phyloP scores from a whole-genome alignment of 1,140 invertebrate genomes.

The Mamestra configurata region DNA sequence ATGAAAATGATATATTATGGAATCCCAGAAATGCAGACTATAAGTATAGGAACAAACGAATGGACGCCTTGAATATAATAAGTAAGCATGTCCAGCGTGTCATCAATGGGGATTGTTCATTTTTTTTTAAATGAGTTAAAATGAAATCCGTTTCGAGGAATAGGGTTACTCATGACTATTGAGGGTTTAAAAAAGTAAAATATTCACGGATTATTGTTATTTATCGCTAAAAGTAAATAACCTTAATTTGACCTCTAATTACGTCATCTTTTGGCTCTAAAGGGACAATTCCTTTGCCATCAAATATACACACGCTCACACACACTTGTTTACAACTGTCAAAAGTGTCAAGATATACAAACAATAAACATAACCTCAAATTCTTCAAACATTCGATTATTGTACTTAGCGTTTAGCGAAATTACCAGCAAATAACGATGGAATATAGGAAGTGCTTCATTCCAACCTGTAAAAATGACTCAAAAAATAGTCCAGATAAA shows the following conservation, averaged over 20 bases:
- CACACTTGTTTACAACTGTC: constrained; percentile 3
- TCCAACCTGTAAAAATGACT: constrained; percentile 15
- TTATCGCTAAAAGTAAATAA: constrained; percentile 10
- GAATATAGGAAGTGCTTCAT: constrained; percentile 28
- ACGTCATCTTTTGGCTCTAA: neutral
- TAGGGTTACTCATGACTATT: neutral
- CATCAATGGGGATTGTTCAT: constrained; percentile 20
- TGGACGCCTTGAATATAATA: too few species aligned
- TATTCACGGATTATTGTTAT: constrained; percentile 10
- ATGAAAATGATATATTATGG: too few species aligned
- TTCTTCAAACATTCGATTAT: constrained; percentile 3
- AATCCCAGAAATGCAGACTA: too few species aligned
- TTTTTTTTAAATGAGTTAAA: constrained; percentile 8
- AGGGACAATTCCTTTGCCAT: neutral
- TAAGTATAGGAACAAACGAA: too few species aligned
- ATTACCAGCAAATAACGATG: constrained; percentile 12
- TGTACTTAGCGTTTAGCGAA: constrained; percentile 10
- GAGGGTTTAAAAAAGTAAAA: neutral
- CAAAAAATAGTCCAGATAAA: constrained; percentile 34
- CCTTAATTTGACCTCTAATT: constrained; percentile 20
- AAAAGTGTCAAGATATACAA: constrained; percentile 4
- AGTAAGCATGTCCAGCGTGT: too few species aligned
- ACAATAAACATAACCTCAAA: constrained; percentile 12
- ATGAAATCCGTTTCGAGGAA: constrained; percentile 4
- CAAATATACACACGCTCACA: constrained; percentile 2